Percentiles rank a stretch among this genome's conserved stretches.
These are phyloP conservation scores for Microcebus murinus DNA, from an alignment of 2,113 vertebrate genomes.

Conservation along the genomic window DNA sequence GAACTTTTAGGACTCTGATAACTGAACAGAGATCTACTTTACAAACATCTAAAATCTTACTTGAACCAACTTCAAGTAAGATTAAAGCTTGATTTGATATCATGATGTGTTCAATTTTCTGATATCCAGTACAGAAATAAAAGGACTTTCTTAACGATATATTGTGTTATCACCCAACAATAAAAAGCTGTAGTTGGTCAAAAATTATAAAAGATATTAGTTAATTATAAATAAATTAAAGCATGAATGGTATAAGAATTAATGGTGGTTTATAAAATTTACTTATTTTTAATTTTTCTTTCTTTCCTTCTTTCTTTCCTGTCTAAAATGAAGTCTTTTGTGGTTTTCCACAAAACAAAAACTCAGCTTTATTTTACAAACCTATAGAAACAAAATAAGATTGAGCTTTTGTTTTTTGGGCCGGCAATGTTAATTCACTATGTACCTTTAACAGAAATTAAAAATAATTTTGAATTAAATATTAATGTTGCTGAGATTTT, in stretches of 20 bases:
- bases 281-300: not conserved
- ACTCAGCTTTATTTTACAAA: not conserved
- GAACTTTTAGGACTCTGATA: not conserved
- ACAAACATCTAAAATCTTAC: not conserved
- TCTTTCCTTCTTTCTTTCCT: not conserved
- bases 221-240: not conserved
- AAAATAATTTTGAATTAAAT: conserved; percentile 21
- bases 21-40: not conserved
- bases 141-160: not conserved
- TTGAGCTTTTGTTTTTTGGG: not conserved
- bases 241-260: not conserved
- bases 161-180: not conserved
- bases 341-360: not conserved
- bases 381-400: not conserved
- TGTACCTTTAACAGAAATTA: not conserved
- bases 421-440: not conserved
- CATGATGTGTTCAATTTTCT: not conserved
- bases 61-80: not conserved
- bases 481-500: not conserved
- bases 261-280: not conserved
- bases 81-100: not conserved
- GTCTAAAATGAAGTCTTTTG: not conserved
- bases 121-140: not conserved
- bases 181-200: not conserved
- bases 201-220: not conserved